Base-by-base conservation (phyloP, 2,113 vertebrate species). In the Gracilinanus agilis region DNA sequence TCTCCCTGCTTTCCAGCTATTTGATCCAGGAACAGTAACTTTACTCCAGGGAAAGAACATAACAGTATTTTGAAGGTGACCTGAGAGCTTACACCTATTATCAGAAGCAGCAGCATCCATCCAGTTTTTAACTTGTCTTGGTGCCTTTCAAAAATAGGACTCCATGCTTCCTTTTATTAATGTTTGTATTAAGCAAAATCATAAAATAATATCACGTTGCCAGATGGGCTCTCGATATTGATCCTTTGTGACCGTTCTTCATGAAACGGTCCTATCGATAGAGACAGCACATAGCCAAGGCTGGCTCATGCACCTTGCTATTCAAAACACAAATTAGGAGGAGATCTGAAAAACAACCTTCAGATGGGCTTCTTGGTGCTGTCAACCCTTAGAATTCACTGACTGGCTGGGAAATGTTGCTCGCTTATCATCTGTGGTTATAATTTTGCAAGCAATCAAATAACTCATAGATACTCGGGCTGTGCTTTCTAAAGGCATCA, bases 31-130 rank as follows among this genome's bases (percentile, higher is more conserved):
- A 25, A 67, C 0, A 55, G 93, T 92, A 96, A 93, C 93, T 97
- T 94, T 90, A 88, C 90, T 94, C 94, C 25, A 67, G 95, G 95
- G 91, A 94, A 94, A 93, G 49, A 90, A 83, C 0, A 0, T 54
- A 40, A 92, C 91, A 89, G 0, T 96, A 90, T 95, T 98, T 97
- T 97, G 95, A 97, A 98, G 93, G 96, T 97, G 96, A 98, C 97
- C 94, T 23, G 34, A 92, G 92, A 90, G 55, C 89, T 89, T 95
- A 95, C 55, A 90, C 49, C 92, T 96, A 96, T 94, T 95, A 96
- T 93, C 91, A 94, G 55, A 40, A 97, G 94, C 97, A 93, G 12
- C 44, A 90, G 53, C 88, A 58, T 89, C 54, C 89, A 89, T 91
- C 44, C 89, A 61, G 53, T 96, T 94, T 92, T 92, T 34, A 3